These are phyloP conservation scores for Griposia aprilina DNA, from an alignment of 2,888 invertebrate species.

Conservation along the genomic window DNA sequence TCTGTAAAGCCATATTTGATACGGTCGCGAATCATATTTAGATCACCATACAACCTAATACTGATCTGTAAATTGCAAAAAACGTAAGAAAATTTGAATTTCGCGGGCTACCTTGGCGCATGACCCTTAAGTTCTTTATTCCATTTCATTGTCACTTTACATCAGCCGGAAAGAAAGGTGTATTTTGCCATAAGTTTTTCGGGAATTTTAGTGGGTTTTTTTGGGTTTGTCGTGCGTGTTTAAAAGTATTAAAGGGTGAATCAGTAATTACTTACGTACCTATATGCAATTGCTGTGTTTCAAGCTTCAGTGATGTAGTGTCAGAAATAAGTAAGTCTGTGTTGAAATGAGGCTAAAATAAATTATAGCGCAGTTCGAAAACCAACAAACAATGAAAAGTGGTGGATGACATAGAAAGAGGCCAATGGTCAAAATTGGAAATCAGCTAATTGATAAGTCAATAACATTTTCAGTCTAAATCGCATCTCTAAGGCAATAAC, in stretches of 20 bases:
- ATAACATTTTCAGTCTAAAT: conserved; percentile 13
- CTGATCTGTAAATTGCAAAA: too few relatives aligned
- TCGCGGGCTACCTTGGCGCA: too few relatives aligned
- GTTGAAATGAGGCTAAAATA: background rate
- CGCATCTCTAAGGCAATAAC: conserved; percentile 20
- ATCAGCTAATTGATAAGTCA: background rate
- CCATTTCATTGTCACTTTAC: background rate
- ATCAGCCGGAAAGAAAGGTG: background rate
- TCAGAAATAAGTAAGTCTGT: background rate
- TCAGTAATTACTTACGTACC: conserved; percentile 9
- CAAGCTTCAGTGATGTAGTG: background rate
- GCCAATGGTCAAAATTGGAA: background rate
- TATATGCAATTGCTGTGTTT: conserved; percentile 14
- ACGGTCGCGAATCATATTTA: too few relatives aligned
- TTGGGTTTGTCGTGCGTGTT: conserved; percentile 5
- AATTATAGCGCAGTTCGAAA: background rate
- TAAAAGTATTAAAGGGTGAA: background rate
- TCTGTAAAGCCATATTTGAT: too few relatives aligned
- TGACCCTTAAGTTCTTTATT: background rate
- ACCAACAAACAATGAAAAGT: background rate
- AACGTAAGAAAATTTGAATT: too few relatives aligned
- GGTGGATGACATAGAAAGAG: background rate
- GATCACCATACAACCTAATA: too few relatives aligned
- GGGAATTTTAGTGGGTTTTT: conserved; percentile 11
- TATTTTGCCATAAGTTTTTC: background rate